Base-by-base conservation (phyloP, 1,140 invertebrate species). In the Nephotettix cincticeps region DNA sequence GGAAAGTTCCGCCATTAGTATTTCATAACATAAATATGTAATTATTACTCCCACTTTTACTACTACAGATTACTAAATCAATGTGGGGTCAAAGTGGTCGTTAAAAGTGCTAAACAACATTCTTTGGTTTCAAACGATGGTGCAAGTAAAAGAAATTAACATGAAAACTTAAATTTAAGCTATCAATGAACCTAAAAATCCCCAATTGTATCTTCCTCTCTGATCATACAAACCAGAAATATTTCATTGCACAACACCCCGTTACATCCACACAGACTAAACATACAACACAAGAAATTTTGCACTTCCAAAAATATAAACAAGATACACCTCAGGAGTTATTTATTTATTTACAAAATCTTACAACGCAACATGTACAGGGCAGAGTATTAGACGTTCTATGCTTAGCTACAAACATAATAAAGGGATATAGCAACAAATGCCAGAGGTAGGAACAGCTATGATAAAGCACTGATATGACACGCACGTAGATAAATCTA, bases 301-400 rank as follows among this genome's bases (percentile, higher is more conserved):
- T 9, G 47, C 47, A 51, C 19, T 21, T 51, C 47, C 47, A 29
- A 61, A 61, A 61, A 61, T 61, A 61, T 61, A 28, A 61, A 61
- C n/a, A n/a, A 61, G 56, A 61, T 61, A 27, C 27, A 27, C 28
- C 21, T 29, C 27, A 61, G 23, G 27, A 28, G 13, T 61, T 61
- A 61, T 25, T 29, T 73, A 23, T 45, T 63, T 76, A 76, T 76
- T 69, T 76, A 76, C 75, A 76, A 75, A 76, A 75, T 75, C 63
- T 74, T 76, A 76, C 74, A 76, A 76, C 74, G 69, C 72, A 76
- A 76, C 75, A 69, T 75, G 51, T 75, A 75, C 74, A 75, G 71
- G 71, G 56, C 43, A 70, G 72, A 68, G 67, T 25, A 65, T 65
- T 32, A 25, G 28, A 40, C 4, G 28, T 4, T 32, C 17, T 51